Percentiles rank a stretch among this genome's conserved stretches.
These are phyloP conservation scores for Campoplex capitator DNA, from an alignment of 2,888 invertebrate species.

Conservation along the genomic window DNA sequence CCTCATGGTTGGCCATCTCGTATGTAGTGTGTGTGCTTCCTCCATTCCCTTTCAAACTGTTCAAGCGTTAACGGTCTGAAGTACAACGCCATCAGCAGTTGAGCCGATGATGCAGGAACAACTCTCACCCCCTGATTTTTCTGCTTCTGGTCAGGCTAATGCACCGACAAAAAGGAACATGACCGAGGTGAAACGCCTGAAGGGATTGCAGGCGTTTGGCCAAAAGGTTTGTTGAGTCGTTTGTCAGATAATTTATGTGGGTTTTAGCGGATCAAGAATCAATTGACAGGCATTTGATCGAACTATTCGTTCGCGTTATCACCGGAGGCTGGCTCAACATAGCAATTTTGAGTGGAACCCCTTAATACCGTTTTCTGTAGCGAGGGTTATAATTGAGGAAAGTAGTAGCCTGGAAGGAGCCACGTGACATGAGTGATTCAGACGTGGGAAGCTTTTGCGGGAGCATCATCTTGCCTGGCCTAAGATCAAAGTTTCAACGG, in stretches of 20 bases:
- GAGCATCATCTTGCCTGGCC: neutral
- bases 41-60: constrained; percentile 16
- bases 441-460: neutral
- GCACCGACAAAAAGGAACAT: constrained; percentile 10
- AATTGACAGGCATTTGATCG: neutral
- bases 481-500: neutral
- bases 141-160: neutral
- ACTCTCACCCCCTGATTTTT: neutral
- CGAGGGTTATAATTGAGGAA: neutral
- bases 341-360: neutral
- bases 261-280: neutral
- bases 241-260: neutral
- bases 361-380: neutral
- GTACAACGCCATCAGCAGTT: neutral
- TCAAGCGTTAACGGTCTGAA: constrained; percentile 34
- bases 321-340: neutral
- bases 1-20: constrained; percentile 36
- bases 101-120: neutral
- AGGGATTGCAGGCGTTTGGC: neutral
- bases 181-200: neutral
- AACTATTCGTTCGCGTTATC: neutral
- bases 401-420: neutral
- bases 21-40: constrained; percentile 4
- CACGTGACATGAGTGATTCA: neutral
- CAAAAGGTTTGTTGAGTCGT: neutral